Percentiles rank a stretch among this genome's conserved stretches.
Evolutionary conservation across 2,888 invertebrate species (phyloP).

Genomic region (Cecidostiba fungosa): DNA sequence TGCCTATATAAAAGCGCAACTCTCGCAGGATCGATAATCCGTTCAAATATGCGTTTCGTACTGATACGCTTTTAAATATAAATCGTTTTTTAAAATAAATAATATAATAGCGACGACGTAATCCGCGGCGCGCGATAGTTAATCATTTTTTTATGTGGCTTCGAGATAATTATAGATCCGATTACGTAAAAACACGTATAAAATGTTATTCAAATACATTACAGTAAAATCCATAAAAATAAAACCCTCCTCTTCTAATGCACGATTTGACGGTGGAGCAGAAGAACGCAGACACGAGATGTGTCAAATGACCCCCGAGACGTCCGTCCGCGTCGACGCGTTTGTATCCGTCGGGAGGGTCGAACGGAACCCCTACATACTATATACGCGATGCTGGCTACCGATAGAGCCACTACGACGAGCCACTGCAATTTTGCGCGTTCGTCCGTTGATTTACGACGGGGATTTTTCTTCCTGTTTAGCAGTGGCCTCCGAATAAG

Average conservation of each 20-base stretch:
- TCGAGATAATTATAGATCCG: too few species aligned
- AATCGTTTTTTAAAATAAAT: neutral
- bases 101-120: neutral
- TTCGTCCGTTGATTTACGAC: slow-evolving; percentile 1
- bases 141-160: too few species aligned
- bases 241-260: neutral
- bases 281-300: slow-evolving; percentile 54
- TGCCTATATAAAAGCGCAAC: neutral
- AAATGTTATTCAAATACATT: too few species aligned
- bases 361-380: neutral
- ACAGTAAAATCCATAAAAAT: neutral
- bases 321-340: slow-evolving; percentile 40
- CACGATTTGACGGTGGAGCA: slow-evolving; percentile 11
- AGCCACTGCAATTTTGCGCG: slow-evolving; percentile 26
- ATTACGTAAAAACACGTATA: too few species aligned
- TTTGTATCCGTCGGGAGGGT: slow-evolving; percentile 39
- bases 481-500: neutral
- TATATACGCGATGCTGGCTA: neutral
- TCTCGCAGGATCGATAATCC: neutral
- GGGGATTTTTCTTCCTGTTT: slow-evolving; percentile 13
- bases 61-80: neutral
- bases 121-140: neutral
- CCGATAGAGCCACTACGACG: neutral
- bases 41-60: neutral
- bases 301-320: slow-evolving; percentile 75